phyloP scores from a whole-genome alignment of 2,113 vertebrate species.

The Megaptera novaeangliae region DNA sequence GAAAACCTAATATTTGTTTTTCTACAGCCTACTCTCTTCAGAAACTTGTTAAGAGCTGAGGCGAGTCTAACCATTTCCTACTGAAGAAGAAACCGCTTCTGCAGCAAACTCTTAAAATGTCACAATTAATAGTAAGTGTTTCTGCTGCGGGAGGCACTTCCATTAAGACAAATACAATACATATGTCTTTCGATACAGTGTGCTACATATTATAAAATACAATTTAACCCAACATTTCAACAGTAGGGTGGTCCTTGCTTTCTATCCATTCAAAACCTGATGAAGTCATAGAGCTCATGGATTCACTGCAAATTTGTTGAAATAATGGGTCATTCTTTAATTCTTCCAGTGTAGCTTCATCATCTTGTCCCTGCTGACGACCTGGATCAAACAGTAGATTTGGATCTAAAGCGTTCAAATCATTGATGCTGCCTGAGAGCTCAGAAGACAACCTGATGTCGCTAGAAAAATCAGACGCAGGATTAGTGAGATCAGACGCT shows the following conservation, averaged over 20 bases:
- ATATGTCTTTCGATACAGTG: slow-evolving; percentile 89
- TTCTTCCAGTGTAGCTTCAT: slow-evolving; percentile 91
- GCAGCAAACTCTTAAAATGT: slow-evolving; percentile 87
- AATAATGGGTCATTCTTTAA: slow-evolving; percentile 95
- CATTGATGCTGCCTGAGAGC: slow-evolving; percentile 95
- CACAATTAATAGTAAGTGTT: slow-evolving; percentile 88
- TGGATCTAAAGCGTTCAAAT: slow-evolving; percentile 95
- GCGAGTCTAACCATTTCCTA: slow-evolving; percentile 80
- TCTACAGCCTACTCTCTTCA: slow-evolving; percentile 80
- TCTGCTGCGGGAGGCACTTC: slow-evolving; percentile 94
- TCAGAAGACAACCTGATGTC: slow-evolving; percentile 95
- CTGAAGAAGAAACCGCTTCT: slow-evolving; percentile 82
- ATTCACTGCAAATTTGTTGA: slow-evolving; percentile 95
- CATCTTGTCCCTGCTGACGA: slow-evolving; percentile 95
- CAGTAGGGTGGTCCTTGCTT: slow-evolving; percentile 97
- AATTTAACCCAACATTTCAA: slow-evolving; percentile 96
- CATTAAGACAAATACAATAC: slow-evolving; percentile 91
- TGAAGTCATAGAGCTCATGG: slow-evolving; percentile 87
- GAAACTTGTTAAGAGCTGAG: slow-evolving; percentile 76
- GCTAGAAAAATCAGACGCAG: slow-evolving; percentile 87
- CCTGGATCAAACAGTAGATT: slow-evolving; percentile 97
- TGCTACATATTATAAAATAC: slow-evolving; percentile 86
- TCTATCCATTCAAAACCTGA: slow-evolving; percentile 97
- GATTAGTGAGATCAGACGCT: slow-evolving; percentile 86
- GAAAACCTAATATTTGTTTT: slow-evolving; percentile 81